Evolutionary conservation across 2,888 invertebrate species (phyloP).

Genomic region (Caenorhabditis panamensis): DNA sequence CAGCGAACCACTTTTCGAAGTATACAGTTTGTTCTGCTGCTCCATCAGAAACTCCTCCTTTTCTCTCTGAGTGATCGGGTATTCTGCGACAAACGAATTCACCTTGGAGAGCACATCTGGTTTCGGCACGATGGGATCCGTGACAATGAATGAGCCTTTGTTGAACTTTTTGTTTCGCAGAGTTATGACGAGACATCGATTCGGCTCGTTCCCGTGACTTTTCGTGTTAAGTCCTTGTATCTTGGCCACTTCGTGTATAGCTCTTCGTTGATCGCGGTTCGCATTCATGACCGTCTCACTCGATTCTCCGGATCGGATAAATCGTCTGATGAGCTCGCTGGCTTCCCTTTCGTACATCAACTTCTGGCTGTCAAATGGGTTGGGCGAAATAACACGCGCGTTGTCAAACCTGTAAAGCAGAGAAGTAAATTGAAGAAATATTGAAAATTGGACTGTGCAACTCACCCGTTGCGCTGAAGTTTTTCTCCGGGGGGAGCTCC

Average conservation of each 20-base stretch:
- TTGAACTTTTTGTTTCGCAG: conserved; percentile 1
- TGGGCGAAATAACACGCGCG: conserved; percentile 4
- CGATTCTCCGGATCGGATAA: conserved; percentile 6
- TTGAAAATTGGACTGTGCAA: neutral
- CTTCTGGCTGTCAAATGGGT: neutral
- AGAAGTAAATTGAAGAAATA: too few relatives aligned
- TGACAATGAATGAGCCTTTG: neutral
- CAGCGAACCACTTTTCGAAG: neutral
- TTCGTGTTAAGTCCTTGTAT: conserved; percentile 59
- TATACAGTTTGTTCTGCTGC: neutral
- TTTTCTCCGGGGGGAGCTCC: neutral
- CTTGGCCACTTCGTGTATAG: conserved; percentile 68
- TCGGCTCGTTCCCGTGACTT: conserved; percentile 62
- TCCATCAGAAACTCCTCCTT: conserved; percentile 34
- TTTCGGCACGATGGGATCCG: conserved; percentile 28
- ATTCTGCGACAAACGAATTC: neutral
- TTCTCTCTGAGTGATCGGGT: conserved; percentile 25
- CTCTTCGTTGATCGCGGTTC: conserved; percentile 62
- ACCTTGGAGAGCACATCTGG: neutral
- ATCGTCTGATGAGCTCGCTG: conserved; percentile 4
- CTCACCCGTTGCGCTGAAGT: conserved; percentile 12
- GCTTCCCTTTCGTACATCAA: conserved; percentile 3
- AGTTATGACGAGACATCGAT: conserved; percentile 54
- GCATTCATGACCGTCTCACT: conserved; percentile 34
- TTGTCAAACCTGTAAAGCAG: conserved; percentile 13